Evolutionary conservation across 1,140 invertebrate species (phyloP), one percentile per base, ranked within the genome.

Genomic region (Lepidostoma basale): DNA sequence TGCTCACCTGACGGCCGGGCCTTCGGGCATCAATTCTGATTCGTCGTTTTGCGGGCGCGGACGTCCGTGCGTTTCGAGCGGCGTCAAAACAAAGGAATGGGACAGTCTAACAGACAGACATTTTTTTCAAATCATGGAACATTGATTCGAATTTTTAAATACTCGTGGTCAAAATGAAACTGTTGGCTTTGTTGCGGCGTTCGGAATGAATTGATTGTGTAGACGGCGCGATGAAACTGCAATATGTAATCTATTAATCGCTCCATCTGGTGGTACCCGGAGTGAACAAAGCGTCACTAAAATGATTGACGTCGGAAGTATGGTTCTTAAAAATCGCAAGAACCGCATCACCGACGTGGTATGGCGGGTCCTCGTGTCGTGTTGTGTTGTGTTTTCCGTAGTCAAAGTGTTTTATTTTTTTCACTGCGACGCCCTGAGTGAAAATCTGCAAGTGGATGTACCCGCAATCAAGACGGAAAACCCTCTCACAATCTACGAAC

Each of bases 11-110:
- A n/a, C n/a, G n/a, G n/a, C n/a, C n/a, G n/a, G n/a, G n/a, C n/a
- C n/a, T n/a, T n/a, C n/a, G n/a, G n/a, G n/a, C n/a, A n/a, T n/a
- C n/a, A n/a, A n/a, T n/a, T n/a, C n/a, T n/a, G n/a, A n/a, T n/a
- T n/a, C n/a, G n/a, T n/a, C n/a, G n/a, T n/a, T n/a, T n/a, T n/a
- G n/a, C n/a, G n/a, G n/a, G n/a, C n/a, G n/a, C n/a, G n/a, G n/a
- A n/a, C n/a, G n/a, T n/a, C n/a, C 14, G 33, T 36, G 33, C 33
- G 5, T 3, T 1, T 36, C 5, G 33, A 12, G 33, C 10, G 14
- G 14, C 22, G 25, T 22, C 45, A 49, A 49, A 49, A 49, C 45
- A 49, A 49, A 49, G 45, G 45, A 49, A 49, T 49, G 18, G 23
- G 12, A 47, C 44, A 45, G 6, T 22, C 18, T 18, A 18, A 20